Base-by-base conservation (phyloP, 2,797 vertebrate species). In the Cygnus olor region DNA sequence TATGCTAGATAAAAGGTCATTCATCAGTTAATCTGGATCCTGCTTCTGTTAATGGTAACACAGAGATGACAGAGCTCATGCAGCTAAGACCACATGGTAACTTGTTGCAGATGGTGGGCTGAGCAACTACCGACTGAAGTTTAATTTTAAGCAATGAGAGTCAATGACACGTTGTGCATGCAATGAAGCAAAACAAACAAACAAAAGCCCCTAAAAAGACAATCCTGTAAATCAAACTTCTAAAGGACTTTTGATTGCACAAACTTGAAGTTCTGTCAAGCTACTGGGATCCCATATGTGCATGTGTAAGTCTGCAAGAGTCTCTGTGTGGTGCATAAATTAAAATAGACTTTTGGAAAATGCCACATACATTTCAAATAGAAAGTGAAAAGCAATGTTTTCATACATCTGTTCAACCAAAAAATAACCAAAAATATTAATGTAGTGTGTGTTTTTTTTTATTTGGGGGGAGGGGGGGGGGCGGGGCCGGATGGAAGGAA, bases 111-210 rank as follows among this genome's bases (percentile, higher is more conserved):
- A 36, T 28, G 79, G 56, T 66, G 19, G 51, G 22, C 45, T 95
- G 32, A 77, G 51, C 65, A 95, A 85, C 95, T 57, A 44, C 36
- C 88, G 78, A 49, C 57, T 66, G 36, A 30, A 76, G 28, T 80
- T 95, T 69, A 95, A 73, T 94, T 93, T 64, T 96, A 85, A 95
- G 57, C 76, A 94, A 76, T 82, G 53, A 72, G 73, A 89, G 64
- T 81, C 65, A 89, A 81, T 60, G 69, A 73, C 51, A 89, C 6
- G 15, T 81, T 83, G 32, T 94, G 51, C 36, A 94, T 84, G 18
- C 69, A 96, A 88, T 83, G 86, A 96, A 97, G 65, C 8, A 92
- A 87, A 74, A 82, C 32, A 95, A 90, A 40, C 17, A 60, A 79
- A 89, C 84, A 56, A 63, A 89, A 42, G 9, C 8, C 49, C 61